These are phyloP conservation scores for Zaprionus lachaisei DNA, from an alignment of 1,140 invertebrate species.

Conservation along the genomic window DNA sequence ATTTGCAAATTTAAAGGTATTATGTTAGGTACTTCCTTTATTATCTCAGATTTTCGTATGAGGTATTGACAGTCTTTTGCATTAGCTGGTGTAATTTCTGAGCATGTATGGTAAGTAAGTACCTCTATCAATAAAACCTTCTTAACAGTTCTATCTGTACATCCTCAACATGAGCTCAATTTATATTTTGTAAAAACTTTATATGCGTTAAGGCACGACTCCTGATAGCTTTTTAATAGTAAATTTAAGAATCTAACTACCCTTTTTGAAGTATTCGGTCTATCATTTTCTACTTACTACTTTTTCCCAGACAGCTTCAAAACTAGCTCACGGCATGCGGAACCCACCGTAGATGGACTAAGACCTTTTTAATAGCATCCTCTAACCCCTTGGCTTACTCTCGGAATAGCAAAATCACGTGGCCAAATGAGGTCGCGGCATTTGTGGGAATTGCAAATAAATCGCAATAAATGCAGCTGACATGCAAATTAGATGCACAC, in stretches of 20 bases:
- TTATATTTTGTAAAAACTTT: no score
- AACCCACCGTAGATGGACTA: background rate
- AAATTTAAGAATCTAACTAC: no score
- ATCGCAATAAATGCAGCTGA: slow-evolving; percentile 60
- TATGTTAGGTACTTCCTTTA: background rate
- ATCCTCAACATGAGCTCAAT: no score
- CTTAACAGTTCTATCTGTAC: no score
- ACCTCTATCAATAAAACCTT: background rate
- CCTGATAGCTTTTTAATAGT: no score
- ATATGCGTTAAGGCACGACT: no score
- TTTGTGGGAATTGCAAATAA: slow-evolving; percentile 68
- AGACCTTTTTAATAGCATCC: background rate
- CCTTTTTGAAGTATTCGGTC: no score
- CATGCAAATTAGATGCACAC: slow-evolving; percentile 44
- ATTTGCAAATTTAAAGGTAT: background rate
- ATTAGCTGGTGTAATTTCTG: background rate
- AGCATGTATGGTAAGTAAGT: background rate
- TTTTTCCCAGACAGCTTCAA: no score
- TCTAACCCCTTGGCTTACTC: background rate
- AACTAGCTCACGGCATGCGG: no score
- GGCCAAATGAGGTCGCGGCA: slow-evolving; percentile 38
- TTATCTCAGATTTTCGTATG: background rate
- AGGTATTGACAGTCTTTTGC: background rate
- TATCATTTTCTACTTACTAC: no score
- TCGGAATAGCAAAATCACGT: slow-evolving; percentile 12